Conservation (phyloP, 2,797 vertebrate species). For the Salarias fasciatus region DNA sequence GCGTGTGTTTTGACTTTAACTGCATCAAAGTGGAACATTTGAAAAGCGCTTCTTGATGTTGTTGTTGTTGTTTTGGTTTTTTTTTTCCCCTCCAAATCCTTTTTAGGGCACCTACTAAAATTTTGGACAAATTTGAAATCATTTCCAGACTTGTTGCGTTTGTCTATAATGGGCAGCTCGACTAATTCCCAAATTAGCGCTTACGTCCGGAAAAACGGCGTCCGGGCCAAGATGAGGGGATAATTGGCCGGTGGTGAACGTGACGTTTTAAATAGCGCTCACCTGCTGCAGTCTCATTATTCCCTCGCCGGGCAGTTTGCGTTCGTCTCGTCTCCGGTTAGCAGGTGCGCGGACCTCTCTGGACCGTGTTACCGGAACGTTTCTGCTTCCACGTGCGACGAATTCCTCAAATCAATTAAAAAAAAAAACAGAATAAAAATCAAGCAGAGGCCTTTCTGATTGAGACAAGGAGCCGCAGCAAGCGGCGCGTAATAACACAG, state of each 20-base stretch:
- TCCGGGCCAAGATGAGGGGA: not conserved
- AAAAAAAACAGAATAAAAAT: too few relatives aligned
- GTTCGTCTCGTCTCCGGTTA: not conserved
- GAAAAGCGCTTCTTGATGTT: not conserved
- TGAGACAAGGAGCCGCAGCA: conserved; percentile 4
- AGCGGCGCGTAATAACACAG: conserved; percentile 1
- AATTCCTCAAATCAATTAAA: conserved; percentile 14
- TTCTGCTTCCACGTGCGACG: too few relatives aligned
- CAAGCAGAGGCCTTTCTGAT: conserved; percentile 1
- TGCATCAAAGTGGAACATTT: not conserved
- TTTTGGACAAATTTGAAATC: too few relatives aligned
- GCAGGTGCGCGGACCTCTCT: too few relatives aligned
- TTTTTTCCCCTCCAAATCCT: too few relatives aligned
- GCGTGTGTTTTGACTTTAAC: not conserved
- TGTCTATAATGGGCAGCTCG: not conserved
- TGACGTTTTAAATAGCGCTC: not conserved
- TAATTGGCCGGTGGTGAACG: not conserved
- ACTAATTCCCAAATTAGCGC: too few relatives aligned
- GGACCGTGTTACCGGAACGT: too few relatives aligned
- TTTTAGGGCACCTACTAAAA: too few relatives aligned
- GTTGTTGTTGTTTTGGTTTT: too few relatives aligned
- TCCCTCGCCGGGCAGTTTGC: not conserved
- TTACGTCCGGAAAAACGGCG: too few relatives aligned
- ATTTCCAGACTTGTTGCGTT: too few relatives aligned
- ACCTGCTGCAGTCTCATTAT: conserved; percentile 5